Percentiles rank a stretch among this genome's conserved stretches.
These are phyloP conservation scores for Hipparchia sbordonii DNA, from an alignment of 2,888 invertebrate species.

Conservation along the genomic window DNA sequence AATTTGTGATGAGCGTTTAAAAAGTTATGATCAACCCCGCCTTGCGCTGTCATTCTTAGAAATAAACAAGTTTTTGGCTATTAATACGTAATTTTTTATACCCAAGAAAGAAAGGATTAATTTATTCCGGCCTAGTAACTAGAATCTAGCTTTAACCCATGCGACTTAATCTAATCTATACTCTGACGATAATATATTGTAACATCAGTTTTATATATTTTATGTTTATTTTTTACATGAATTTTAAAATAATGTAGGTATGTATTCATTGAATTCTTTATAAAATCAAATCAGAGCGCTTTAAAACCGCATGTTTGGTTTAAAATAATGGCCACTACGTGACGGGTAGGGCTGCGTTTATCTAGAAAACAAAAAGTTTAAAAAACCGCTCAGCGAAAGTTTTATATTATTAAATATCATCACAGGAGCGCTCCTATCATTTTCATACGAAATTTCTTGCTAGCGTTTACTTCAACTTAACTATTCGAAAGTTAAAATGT, in stretches of 20 bases:
- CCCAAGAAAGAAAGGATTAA: not conserved
- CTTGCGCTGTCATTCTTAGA: not conserved
- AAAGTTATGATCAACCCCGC: constrained; percentile 7
- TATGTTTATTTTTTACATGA: not conserved
- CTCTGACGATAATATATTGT: not conserved
- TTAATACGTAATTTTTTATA: not conserved
- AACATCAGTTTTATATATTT: not conserved
- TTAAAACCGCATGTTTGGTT: constrained; percentile 31
- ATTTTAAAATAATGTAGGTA: not conserved
- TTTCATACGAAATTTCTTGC: too few species aligned
- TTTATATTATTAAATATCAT: too few species aligned
- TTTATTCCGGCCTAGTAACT: not conserved
- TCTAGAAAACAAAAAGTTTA: not conserved
- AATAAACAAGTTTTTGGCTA: not conserved
- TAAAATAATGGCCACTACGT: constrained; percentile 34
- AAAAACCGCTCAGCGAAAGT: too few species aligned
- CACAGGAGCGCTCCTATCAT: too few species aligned
- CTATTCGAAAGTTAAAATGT: too few species aligned
- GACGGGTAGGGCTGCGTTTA: constrained; percentile 20
- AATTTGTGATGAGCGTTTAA: constrained; percentile 14
- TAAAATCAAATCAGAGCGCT: constrained; percentile 24
- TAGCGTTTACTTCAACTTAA: too few species aligned
- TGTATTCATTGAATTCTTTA: constrained; percentile 19
- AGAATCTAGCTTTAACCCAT: not conserved
- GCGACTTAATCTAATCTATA: too few species aligned